phyloP scores from a whole-genome alignment of 2,113 vertebrate species.

The Pomatorhinus ruficollis region DNA sequence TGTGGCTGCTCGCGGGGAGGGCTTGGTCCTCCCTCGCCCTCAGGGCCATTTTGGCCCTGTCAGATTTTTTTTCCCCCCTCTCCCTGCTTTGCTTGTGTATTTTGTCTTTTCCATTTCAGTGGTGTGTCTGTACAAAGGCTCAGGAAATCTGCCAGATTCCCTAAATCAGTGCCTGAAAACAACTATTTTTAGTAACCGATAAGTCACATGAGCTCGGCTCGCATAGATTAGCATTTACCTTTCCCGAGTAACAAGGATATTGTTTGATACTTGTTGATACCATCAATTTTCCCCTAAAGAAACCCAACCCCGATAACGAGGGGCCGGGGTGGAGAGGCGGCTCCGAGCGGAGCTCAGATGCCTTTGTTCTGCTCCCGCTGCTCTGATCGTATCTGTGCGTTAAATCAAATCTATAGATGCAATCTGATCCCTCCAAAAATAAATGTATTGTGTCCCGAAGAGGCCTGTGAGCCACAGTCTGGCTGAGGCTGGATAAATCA shows the following conservation, averaged over 20 bases:
- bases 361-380: not conserved
- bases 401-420: not conserved
- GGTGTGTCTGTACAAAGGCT: conserved; percentile 37
- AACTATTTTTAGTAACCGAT: conserved; percentile 64
- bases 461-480: not conserved
- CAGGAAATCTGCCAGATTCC: conserved; percentile 60
- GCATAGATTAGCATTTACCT: conserved; percentile 51
- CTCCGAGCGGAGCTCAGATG: not conserved
- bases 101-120: not conserved
- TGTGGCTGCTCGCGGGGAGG: not conserved
- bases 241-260: not conserved
- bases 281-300: not conserved
- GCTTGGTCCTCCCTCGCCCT: not conserved
- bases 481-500: not conserved
- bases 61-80: accelerated
- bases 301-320: not conserved
- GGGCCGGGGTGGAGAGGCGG: not conserved
- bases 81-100: not conserved
- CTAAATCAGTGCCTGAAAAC: conserved; percentile 60
- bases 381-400: conserved; percentile 4
- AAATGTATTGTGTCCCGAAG: conserved; percentile 14
- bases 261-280: conserved; percentile 58
- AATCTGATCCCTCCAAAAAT: conserved; percentile 48
- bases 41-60: not conserved
- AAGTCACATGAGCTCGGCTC: conserved; percentile 43